Percentiles rank a stretch among this genome's conserved stretches.
phyloP scores from a whole-genome alignment of 1,140 invertebrate species.

The Cyclargus thomasi region DNA sequence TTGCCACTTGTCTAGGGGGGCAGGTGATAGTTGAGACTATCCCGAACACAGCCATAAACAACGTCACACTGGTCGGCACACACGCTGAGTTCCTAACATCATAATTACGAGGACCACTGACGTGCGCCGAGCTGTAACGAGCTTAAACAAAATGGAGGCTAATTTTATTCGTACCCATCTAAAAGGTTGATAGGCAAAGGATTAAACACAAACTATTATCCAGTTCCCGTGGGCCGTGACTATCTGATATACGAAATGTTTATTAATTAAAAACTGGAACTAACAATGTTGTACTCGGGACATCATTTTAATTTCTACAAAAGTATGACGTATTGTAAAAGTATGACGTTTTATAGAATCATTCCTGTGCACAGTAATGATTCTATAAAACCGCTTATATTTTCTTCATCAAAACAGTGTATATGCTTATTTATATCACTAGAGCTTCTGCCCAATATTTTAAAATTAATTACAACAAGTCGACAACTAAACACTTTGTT shows the following conservation, averaged over 20 bases:
- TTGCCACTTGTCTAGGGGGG: too few relatives aligned
- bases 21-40: neutral
- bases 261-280: neutral
- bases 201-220: constrained; percentile 12
- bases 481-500: too few relatives aligned
- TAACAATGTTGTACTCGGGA: too few relatives aligned
- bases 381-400: too few relatives aligned
- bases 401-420: too few relatives aligned
- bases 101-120: constrained; percentile 70
- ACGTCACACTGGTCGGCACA: constrained; percentile 32
- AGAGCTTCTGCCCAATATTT: too few relatives aligned
- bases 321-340: too few relatives aligned
- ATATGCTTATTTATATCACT: too few relatives aligned
- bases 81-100: constrained; percentile 48
- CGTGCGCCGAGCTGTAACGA: constrained; percentile 70
- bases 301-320: too few relatives aligned
- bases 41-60: neutral
- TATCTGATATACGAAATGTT: constrained; percentile 23
- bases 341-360: too few relatives aligned
- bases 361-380: too few relatives aligned
- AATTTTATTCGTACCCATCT: constrained; percentile 54
- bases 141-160: constrained; percentile 70
- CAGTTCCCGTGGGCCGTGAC: constrained; percentile 16
- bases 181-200: constrained; percentile 26
- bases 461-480: too few relatives aligned